These are phyloP conservation scores for Sturnus vulgaris DNA, from an alignment of 2,113 vertebrate genomes.

Conservation along the genomic window DNA sequence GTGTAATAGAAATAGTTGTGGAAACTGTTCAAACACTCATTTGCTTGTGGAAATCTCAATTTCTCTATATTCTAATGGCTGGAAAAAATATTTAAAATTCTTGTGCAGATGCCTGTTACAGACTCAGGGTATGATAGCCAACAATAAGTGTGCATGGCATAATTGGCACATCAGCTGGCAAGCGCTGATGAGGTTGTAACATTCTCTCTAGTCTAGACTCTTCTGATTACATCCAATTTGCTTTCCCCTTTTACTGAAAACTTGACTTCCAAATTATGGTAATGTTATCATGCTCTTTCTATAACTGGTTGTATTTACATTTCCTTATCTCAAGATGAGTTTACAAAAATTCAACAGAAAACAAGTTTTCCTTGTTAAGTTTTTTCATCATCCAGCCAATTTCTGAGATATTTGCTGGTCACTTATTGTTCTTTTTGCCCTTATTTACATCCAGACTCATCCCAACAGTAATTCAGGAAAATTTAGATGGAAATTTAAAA, in stretches of 20 bases:
- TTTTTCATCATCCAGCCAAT: not conserved
- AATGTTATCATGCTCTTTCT: conserved; percentile 31
- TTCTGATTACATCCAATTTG: conserved; percentile 26
- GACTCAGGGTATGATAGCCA: not conserved
- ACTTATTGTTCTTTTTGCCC: not conserved
- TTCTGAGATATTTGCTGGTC: not conserved
- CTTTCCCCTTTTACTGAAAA: conserved; percentile 17
- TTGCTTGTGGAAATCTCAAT: not conserved
- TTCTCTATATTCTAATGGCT: not conserved
- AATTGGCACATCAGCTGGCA: not conserved
- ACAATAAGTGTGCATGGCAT: not conserved
- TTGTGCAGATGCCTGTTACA: not conserved
- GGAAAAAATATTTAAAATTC: not conserved
- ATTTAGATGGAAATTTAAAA: not conserved
- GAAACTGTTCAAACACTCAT: not conserved
- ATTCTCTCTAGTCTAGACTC: conserved; percentile 1
- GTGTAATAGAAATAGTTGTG: not conserved
- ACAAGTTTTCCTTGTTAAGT: not conserved
- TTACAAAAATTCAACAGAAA: not conserved
- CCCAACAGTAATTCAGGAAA: not conserved
- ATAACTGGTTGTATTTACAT: conserved; percentile 22
- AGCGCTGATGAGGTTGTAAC: conserved; percentile 3
- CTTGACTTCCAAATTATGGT: conserved; percentile 39
- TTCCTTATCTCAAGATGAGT: not conserved
- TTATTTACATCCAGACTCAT: not conserved